These are phyloP conservation scores for Philantomba maxwellii DNA, from an alignment of 2,113 vertebrate species.

Conservation along the genomic window DNA sequence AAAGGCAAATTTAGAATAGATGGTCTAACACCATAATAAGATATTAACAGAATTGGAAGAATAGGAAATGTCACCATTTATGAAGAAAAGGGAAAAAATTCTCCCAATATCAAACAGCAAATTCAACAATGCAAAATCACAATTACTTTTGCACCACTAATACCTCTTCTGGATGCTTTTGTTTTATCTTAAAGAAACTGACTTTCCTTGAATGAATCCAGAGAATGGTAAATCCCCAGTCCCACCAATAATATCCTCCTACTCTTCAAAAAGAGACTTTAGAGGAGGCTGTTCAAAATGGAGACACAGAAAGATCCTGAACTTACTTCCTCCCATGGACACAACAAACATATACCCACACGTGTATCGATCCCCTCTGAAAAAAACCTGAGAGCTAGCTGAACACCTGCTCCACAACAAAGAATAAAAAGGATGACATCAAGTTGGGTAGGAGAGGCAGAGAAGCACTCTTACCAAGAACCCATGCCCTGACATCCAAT, in stretches of 20 bases:
- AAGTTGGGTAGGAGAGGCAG: neutral
- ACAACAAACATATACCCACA: neutral
- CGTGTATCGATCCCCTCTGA: neutral
- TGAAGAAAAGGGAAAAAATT: neutral
- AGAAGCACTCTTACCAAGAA: neutral
- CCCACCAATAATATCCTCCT: neutral
- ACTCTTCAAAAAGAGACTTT: conserved; percentile 17
- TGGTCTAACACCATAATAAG: neutral
- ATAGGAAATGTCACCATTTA: neutral
- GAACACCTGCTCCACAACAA: neutral
- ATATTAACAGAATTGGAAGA: neutral
- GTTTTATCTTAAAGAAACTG: neutral
- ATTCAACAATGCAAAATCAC: neutral
- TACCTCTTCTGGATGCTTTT: neutral
- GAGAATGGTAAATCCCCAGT: neutral
- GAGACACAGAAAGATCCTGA: neutral
- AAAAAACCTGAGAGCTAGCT: neutral
- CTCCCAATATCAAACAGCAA: neutral
- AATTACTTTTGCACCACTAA: neutral
- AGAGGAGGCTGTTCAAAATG: neutral
- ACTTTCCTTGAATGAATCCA: neutral
- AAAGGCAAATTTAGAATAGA: neutral
- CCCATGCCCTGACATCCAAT: neutral
- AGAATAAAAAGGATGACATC: neutral
- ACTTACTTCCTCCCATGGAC: neutral